Evolutionary conservation across 2,113 vertebrate species (phyloP).

Genomic region (Lophius piscatorius): DNA sequence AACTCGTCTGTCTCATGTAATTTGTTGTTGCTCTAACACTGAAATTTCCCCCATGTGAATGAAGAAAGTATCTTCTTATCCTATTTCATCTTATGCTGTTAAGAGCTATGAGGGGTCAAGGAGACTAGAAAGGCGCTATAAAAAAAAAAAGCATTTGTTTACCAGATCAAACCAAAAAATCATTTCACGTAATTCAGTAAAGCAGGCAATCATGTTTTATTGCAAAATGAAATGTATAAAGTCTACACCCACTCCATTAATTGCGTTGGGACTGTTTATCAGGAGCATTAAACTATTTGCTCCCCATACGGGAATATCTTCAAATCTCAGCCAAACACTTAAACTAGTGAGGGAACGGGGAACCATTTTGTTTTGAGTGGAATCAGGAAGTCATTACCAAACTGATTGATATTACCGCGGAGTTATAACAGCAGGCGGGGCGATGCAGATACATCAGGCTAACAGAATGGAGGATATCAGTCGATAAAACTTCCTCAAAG

Average conservation of each 20-base stretch:
- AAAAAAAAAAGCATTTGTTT: too few relatives aligned
- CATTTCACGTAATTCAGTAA: neutral
- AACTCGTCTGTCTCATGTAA: too few relatives aligned
- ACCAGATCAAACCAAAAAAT: neutral
- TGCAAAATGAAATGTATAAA: constrained; percentile 3
- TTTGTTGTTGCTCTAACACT: too few relatives aligned
- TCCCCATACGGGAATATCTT: neutral
- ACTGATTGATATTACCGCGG: constrained; percentile 36
- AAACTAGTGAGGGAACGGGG: constrained; percentile 21
- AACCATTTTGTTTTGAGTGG: constrained; percentile 46
- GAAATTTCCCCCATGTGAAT: too few relatives aligned
- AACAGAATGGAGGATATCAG: constrained; percentile 30
- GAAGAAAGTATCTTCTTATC: too few relatives aligned
- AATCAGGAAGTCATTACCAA: constrained; percentile 61
- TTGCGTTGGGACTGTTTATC: constrained; percentile 20
- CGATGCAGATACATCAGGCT: constrained; percentile 46
- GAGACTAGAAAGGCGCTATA: too few relatives aligned
- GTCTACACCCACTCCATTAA: constrained; percentile 1
- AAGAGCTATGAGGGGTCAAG: too few relatives aligned
- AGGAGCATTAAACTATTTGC: constrained; percentile 13
- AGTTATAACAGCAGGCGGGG: constrained; percentile 41
- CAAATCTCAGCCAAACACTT: constrained; percentile 32
- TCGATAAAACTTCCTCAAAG: constrained; percentile 53
- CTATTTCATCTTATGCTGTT: too few relatives aligned
- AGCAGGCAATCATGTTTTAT: neutral